Conservation (phyloP, 2,888 invertebrate genomes). For the Drosophila colorata region DNA sequence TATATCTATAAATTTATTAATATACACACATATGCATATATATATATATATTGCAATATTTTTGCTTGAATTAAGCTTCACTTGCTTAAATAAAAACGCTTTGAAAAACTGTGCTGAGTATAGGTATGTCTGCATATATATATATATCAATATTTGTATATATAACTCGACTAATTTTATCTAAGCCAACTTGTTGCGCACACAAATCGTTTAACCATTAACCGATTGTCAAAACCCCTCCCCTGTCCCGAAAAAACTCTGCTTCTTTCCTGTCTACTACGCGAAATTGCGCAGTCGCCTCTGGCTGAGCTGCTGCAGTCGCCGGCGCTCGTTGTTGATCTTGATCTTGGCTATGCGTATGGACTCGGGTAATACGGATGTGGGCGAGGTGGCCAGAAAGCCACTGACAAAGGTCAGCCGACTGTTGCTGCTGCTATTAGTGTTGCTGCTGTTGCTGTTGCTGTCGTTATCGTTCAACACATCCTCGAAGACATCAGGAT, state of each 20-base stretch:
- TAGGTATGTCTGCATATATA: conserved; percentile 20
- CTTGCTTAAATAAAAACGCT: conserved; percentile 41
- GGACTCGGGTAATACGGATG: conserved; percentile 81
- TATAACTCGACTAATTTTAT: conserved; percentile 14
- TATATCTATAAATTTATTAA: conserved; percentile 58
- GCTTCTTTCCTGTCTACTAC: conserved; percentile 54
- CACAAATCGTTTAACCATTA: conserved; percentile 25
- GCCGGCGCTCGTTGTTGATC: conserved; percentile 79
- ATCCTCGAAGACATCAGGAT: conserved; percentile 76
- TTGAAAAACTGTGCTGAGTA: conserved; percentile 59
- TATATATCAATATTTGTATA: conserved; percentile 13
- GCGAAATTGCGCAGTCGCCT: conserved; percentile 64
- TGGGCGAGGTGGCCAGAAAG: conserved; percentile 81
- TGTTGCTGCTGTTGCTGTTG: conserved; percentile 46
- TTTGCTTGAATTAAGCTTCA: conserved; percentile 30
- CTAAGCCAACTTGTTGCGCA: conserved; percentile 8
- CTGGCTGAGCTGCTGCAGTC: conserved; percentile 61
- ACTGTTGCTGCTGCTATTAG: conserved; percentile 59
- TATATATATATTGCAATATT: conserved; percentile 38
- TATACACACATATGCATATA: conserved; percentile 17
- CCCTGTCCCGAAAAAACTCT: background rate
- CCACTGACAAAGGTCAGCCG: conserved; percentile 78
- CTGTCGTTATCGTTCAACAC: conserved; percentile 45
- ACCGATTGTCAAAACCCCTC: conserved; percentile 40
- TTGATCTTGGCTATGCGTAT: conserved; percentile 82